A percentile compares a stretch with the other conserved stretches of the same genome.
These are phyloP conservation scores for Andrena bucephala DNA, from an alignment of 2,888 invertebrate species.

Conservation along the genomic window DNA sequence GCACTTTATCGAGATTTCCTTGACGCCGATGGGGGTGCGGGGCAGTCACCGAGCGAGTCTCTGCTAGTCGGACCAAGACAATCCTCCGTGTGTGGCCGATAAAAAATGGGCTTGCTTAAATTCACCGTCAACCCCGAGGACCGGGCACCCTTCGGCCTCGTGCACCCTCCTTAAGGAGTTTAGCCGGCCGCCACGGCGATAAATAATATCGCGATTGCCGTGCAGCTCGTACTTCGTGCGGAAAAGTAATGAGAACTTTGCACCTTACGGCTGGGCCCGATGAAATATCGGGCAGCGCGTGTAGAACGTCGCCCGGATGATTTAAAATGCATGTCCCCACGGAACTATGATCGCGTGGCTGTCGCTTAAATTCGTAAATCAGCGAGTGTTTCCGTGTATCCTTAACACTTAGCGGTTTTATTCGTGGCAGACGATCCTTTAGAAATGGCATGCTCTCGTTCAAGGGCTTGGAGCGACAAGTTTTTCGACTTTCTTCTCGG, in stretches of 20 bases:
- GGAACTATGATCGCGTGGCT: slow-evolving; percentile 34
- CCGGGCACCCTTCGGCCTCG: background rate
- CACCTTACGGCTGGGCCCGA: slow-evolving; percentile 35
- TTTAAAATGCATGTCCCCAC: slow-evolving; percentile 55
- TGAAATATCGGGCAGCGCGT: slow-evolving; percentile 51
- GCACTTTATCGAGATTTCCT: slow-evolving; percentile 72
- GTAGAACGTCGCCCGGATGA: slow-evolving; percentile 49
- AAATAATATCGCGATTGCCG: slow-evolving; percentile 58
- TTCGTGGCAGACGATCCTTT: slow-evolving; percentile 7
- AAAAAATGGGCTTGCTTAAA: slow-evolving; percentile 67
- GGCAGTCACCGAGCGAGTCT: slow-evolving; percentile 40
- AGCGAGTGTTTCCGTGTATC: slow-evolving; percentile 34
- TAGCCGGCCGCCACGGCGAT: slow-evolving; percentile 27
- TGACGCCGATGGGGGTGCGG: slow-evolving; percentile 31
- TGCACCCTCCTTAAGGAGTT: slow-evolving; percentile 25
- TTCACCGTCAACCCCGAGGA: slow-evolving; percentile 54
- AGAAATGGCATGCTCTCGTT: background rate
- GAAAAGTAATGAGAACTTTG: slow-evolving; percentile 58
- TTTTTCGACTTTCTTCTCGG: background rate
- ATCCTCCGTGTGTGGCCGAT: slow-evolving; percentile 62
- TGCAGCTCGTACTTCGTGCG: slow-evolving; percentile 22
- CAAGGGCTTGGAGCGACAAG: background rate
- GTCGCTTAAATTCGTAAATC: slow-evolving; percentile 40
- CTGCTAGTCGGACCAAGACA: slow-evolving; percentile 78
- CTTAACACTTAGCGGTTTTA: slow-evolving; percentile 29